Percentiles rank a stretch among this genome's conserved stretches.
Evolutionary conservation across 2,113 vertebrate genomes (phyloP).

Genomic region (Myotis brandtii): DNA sequence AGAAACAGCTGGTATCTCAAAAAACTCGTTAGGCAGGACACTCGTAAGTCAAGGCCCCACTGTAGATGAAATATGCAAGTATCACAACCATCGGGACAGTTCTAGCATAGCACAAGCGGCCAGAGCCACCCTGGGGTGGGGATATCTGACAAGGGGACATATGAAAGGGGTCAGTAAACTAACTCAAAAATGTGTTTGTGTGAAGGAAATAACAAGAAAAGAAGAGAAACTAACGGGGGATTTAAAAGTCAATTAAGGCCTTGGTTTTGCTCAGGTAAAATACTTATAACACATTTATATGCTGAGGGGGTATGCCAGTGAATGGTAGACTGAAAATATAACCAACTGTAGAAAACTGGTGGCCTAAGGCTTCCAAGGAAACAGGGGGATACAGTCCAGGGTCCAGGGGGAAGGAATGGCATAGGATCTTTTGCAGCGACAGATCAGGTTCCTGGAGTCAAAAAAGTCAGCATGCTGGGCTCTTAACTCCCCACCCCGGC

Average conservation of each 20-base stretch:
- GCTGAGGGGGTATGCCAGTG: neutral
- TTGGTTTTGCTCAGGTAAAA: neutral
- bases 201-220: neutral
- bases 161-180: neutral
- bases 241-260: neutral
- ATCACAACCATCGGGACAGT: too few relatives aligned
- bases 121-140: accelerated
- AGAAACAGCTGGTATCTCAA: too few relatives aligned
- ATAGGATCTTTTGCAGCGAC: neutral
- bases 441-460: neutral
- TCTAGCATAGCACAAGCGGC: neutral
- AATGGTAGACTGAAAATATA: neutral
- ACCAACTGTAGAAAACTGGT: neutral
- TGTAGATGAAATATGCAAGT: too few relatives aligned
- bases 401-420: neutral
- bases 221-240: neutral
- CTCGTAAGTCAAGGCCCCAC: too few relatives aligned
- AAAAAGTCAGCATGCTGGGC: neutral
- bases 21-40: too few relatives aligned
- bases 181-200: neutral
- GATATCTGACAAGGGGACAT: neutral
- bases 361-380: neutral
- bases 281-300: neutral
- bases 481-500: neutral
- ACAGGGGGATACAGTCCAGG: neutral